Evolutionary conservation across 2,888 invertebrate genomes (phyloP).

Genomic region (Erebia palarica): DNA sequence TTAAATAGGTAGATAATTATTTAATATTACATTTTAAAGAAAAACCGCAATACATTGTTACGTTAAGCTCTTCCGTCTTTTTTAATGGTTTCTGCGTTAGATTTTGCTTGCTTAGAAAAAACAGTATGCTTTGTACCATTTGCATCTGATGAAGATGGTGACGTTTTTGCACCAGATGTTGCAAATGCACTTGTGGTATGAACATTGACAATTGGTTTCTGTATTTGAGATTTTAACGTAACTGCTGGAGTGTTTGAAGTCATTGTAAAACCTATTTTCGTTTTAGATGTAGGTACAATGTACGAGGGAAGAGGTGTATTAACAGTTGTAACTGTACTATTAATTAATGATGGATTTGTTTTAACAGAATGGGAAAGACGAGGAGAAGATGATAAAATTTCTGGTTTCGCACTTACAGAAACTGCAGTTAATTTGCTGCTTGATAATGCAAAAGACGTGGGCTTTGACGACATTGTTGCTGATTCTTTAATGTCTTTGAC

Average conservation of each 20-base stretch:
- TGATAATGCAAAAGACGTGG: slow-evolving; percentile 25
- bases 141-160: slow-evolving; percentile 21
- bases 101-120: slow-evolving; percentile 36
- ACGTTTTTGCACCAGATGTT: slow-evolving; percentile 17
- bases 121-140: slow-evolving; percentile 26
- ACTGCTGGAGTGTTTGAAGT: slow-evolving; percentile 29
- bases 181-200: slow-evolving; percentile 26
- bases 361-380: slow-evolving; percentile 28
- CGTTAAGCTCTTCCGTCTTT: slow-evolving; percentile 53
- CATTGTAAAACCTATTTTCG: slow-evolving; percentile 42
- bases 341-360: slow-evolving; percentile 32
- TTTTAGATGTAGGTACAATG: slow-evolving; percentile 43
- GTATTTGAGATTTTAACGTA: slow-evolving; percentile 24
- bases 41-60: slow-evolving; percentile 31
- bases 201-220: slow-evolving; percentile 20
- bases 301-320: slow-evolving; percentile 37
- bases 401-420: slow-evolving; percentile 16
- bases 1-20: neutral
- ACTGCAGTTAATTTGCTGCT: slow-evolving; percentile 33
- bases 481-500: slow-evolving; percentile 21
- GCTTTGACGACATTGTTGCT: slow-evolving; percentile 35
- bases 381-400: slow-evolving; percentile 12
- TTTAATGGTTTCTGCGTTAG: slow-evolving; percentile 36
- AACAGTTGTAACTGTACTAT: slow-evolving; percentile 43
- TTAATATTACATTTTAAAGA: neutral